Conservation (phyloP, 2,888 invertebrate genomes). For the Protonemura montana region DNA sequence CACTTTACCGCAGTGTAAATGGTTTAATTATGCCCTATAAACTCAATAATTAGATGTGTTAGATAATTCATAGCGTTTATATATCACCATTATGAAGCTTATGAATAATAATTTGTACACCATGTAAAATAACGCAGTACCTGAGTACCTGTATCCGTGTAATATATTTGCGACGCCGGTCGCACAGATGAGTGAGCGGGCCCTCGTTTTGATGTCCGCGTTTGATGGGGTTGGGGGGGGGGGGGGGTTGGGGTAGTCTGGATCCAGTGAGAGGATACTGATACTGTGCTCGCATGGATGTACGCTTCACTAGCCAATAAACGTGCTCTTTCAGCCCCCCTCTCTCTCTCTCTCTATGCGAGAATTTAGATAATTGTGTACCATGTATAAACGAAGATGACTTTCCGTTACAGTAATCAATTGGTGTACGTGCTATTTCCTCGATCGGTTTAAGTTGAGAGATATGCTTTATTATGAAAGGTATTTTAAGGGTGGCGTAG, state of each 20-base stretch:
- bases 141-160: background rate
- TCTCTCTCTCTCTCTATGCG: background rate
- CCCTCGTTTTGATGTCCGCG: too few relatives aligned
- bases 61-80: background rate
- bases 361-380: background rate
- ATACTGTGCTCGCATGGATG: background rate
- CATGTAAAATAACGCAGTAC: background rate
- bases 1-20: background rate
- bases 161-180: background rate
- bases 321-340: background rate
- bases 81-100: background rate
- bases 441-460: background rate
- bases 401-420: background rate
- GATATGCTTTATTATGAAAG: too few relatives aligned
- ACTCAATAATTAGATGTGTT: background rate
- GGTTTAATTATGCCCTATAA: background rate
- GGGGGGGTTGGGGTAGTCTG: background rate
- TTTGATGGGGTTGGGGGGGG: background rate
- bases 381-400: background rate
- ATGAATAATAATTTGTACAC: background rate
- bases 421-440: background rate
- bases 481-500: background rate
- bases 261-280: background rate
- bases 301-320: constrained; percentile 5
- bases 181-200: too few relatives aligned